Evolutionary conservation across 2,113 vertebrate species (phyloP).

Genomic region (Phocoena sinus): DNA sequence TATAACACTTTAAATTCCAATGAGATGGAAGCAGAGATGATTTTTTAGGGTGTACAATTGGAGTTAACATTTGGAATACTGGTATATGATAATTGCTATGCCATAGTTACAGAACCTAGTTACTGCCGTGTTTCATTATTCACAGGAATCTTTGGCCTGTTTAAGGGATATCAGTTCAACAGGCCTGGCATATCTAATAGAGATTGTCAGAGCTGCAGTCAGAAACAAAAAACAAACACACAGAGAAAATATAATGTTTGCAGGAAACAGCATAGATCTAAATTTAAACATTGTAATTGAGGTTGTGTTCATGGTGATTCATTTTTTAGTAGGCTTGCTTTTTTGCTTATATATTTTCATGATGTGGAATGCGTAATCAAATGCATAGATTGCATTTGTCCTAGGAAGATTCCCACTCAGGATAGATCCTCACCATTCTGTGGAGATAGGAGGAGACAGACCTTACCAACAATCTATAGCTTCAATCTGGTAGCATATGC

Average conservation of each 20-base stretch:
- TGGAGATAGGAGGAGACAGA: not conserved
- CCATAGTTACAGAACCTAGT: not conserved
- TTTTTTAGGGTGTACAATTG: not conserved
- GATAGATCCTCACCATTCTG: not conserved
- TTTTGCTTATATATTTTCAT: not conserved
- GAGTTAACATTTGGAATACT: not conserved
- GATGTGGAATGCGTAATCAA: not conserved
- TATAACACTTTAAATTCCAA: not conserved
- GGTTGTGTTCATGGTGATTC: not conserved
- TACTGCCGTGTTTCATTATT: not conserved
- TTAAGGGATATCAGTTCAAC: not conserved
- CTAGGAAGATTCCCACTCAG: not conserved
- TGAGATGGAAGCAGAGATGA: accelerated
- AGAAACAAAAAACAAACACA: not conserved
- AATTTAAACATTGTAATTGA: not conserved
- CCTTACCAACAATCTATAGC: not conserved
- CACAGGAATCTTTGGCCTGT: not conserved
- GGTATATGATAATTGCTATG: not conserved
- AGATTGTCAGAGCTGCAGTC: not conserved
- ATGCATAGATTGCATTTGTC: not conserved
- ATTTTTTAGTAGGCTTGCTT: not conserved
- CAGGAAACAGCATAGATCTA: not conserved
- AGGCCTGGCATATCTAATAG: not conserved
- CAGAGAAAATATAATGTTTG: not conserved
- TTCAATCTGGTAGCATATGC: not conserved